Conservation (phyloP, 2,888 invertebrate genomes). For the Miltochrista miniata region DNA sequence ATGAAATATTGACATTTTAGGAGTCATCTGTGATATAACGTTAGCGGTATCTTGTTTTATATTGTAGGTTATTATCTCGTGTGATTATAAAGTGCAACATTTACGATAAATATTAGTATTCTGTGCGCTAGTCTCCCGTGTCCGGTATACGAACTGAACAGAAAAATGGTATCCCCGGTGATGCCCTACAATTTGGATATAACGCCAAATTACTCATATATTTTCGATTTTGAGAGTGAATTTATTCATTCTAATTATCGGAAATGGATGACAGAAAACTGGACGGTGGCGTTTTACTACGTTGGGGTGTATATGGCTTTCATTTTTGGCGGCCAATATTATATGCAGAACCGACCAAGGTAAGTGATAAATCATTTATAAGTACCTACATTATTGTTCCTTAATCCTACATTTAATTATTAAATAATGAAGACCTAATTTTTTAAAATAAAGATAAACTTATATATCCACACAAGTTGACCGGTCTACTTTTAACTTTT, state of each 20-base stretch:
- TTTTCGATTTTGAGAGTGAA: slow-evolving; percentile 97
- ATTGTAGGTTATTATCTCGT: slow-evolving; percentile 74
- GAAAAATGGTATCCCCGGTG: slow-evolving; percentile 64
- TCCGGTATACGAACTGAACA: slow-evolving; percentile 38
- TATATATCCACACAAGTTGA: too few relatives aligned
- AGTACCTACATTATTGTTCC: too few relatives aligned
- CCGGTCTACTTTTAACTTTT: too few relatives aligned
- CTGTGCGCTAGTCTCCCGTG: slow-evolving; percentile 50
- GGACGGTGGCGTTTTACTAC: slow-evolving; percentile 96
- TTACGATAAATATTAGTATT: slow-evolving; percentile 39
- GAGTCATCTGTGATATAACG: slow-evolving; percentile 76
- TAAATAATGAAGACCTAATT: too few relatives aligned
- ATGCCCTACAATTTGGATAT: slow-evolving; percentile 81
- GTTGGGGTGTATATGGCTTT: slow-evolving; percentile 95
- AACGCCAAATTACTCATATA: slow-evolving; percentile 95
- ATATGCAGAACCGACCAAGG: slow-evolving; percentile 96
- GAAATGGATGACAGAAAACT: slow-evolving; percentile 98
- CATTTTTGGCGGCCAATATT: slow-evolving; percentile 96
- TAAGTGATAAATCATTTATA: slow-evolving; percentile 53
- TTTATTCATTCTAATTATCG: slow-evolving; percentile 95
- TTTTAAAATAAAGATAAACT: too few relatives aligned
- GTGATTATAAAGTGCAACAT: slow-evolving; percentile 71
- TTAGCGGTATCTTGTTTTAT: slow-evolving; percentile 59
- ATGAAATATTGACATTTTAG: slow-evolving; percentile 64
- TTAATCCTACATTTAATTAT: too few relatives aligned